A percentile compares a stretch with the other conserved stretches of the same genome.
These are phyloP conservation scores for Blennius ocellaris DNA, from an alignment of 2,113 vertebrate species.

Conservation along the genomic window DNA sequence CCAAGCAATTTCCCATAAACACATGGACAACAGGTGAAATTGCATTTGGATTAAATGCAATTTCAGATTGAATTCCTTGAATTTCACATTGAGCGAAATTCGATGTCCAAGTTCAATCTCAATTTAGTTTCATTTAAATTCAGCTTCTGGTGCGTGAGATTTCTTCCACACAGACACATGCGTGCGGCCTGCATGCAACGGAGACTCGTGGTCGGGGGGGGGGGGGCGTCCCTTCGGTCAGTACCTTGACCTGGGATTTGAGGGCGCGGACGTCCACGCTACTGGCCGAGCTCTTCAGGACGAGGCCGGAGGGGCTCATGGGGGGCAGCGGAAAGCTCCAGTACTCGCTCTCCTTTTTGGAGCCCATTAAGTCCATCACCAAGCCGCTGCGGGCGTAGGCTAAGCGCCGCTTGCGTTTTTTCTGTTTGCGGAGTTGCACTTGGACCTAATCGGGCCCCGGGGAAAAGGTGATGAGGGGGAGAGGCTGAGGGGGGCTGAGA, in stretches of 20 bases:
- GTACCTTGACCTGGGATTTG: conserved; percentile 75
- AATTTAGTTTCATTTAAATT: too few relatives aligned
- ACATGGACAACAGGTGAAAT: too few relatives aligned
- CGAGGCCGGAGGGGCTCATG: conserved; percentile 68
- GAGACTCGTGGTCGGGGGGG: not conserved
- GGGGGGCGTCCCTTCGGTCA: conserved; percentile 29
- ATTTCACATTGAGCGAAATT: too few relatives aligned
- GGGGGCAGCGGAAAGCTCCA: conserved; percentile 85
- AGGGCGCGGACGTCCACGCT: conserved; percentile 38
- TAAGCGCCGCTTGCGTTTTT: conserved; percentile 79
- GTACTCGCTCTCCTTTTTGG: conserved; percentile 76
- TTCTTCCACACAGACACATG: too few relatives aligned
- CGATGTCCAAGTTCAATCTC: too few relatives aligned
- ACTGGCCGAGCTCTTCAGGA: conserved; percentile 59
- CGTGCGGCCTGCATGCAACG: conserved; percentile 56
- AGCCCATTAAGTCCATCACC: conserved; percentile 62
- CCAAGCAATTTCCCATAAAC: too few relatives aligned
- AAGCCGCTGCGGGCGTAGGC: conserved; percentile 81
- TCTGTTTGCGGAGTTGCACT: conserved; percentile 54
- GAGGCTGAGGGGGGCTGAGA: not conserved
- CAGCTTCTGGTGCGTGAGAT: too few relatives aligned
- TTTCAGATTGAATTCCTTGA: too few relatives aligned
- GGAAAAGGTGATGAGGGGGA: conserved; percentile 57
- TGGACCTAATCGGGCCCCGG: conserved; percentile 73
- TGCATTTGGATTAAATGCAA: too few relatives aligned